Base-by-base conservation (phyloP, 2,888 invertebrate genomes). In the Laothoe populi region DNA sequence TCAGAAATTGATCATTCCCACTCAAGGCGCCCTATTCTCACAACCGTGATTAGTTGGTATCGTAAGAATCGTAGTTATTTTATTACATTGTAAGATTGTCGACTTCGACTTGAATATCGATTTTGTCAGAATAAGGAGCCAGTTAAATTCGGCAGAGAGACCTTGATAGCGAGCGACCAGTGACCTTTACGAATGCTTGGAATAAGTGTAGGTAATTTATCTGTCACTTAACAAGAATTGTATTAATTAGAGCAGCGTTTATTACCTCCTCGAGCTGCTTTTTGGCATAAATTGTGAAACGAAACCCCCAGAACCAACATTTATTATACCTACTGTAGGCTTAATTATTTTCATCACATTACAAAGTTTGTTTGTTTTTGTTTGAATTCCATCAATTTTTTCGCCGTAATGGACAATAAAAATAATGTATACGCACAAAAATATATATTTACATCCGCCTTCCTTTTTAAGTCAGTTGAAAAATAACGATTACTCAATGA, bases 101-200 rank as follows among this genome's bases (percentile, higher is more conserved):
- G 48, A 61, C 11, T 21, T 53, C 21, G n/a, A 48, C 16, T 23
- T 42, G 2, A 21, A 21, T 23, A 21, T 24, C 24, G 23, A 23
- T 21, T 40, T 11, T 13, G n/a, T n/a, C 46, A 48, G 45, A 62
- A 46, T 62, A 57, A 38, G 62, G 10, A 45, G n/a, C 21, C 19
- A 19, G 26, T 21, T 66, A 61, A 60, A 70, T 65, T 70, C 60
- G 64, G 65, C 57, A 48, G 44, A 19, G 23, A 53, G 62, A 59
- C 73, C 73, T 71, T 73, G 70, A 57, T 63, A 40, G 63, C 69
- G 70, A 64, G 65, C 71, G 64, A 65, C 64, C 64, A 63, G 63
- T 67, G 71, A 73, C 73, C 73, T 73, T 73, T 70, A 60, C 63
- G 63, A 60, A 63, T 63, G 60, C 60, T 57, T 49, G 38, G 57